These are phyloP conservation scores for Polypterus bichir DNA, from an alignment of 2,113 vertebrate genomes.

Conservation along the genomic window DNA sequence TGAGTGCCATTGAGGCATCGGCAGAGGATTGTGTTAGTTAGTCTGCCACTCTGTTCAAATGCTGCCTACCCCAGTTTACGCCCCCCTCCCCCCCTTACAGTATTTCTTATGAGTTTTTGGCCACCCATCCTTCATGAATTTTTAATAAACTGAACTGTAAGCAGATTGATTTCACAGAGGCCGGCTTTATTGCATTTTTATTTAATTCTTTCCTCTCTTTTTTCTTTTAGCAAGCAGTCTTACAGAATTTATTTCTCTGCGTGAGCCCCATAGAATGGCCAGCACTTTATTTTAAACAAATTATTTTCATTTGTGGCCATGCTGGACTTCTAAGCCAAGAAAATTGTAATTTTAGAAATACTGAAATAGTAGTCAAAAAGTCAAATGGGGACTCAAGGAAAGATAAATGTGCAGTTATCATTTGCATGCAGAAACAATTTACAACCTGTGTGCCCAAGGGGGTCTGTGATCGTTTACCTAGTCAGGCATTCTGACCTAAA, in stretches of 20 bases:
- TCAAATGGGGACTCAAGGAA: too few species aligned
- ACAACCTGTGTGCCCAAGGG: too few species aligned
- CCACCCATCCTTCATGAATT: slow-evolving; percentile 92
- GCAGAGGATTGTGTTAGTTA: slow-evolving; percentile 41
- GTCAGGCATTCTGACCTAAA: too few species aligned
- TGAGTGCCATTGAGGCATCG: slow-evolving; percentile 27
- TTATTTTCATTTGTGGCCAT: background rate
- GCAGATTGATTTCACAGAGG: slow-evolving; percentile 92
- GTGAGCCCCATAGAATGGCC: slow-evolving; percentile 38
- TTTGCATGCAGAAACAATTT: too few species aligned
- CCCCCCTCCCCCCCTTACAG: slow-evolving; percentile 29
- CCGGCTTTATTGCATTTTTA: slow-evolving; percentile 96
- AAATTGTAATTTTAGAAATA: too few species aligned
- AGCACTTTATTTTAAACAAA: background rate
- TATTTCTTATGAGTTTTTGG: slow-evolving; percentile 81
- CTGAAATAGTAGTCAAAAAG: too few species aligned
- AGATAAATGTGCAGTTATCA: too few species aligned
- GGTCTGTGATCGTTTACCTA: too few species aligned
- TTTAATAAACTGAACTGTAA: slow-evolving; percentile 99
- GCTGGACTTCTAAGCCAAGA: too few species aligned
- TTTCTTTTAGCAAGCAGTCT: slow-evolving; percentile 36
- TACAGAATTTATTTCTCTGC: slow-evolving; percentile 37
- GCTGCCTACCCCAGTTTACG: slow-evolving; percentile 5
- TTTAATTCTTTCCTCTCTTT: slow-evolving; percentile 76
- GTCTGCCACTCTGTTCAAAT: slow-evolving; percentile 34